Percentiles rank a stretch among this genome's conserved stretches.
phyloP scores from a whole-genome alignment of 2,888 invertebrate genomes.

The Coelopa pilipes region DNA sequence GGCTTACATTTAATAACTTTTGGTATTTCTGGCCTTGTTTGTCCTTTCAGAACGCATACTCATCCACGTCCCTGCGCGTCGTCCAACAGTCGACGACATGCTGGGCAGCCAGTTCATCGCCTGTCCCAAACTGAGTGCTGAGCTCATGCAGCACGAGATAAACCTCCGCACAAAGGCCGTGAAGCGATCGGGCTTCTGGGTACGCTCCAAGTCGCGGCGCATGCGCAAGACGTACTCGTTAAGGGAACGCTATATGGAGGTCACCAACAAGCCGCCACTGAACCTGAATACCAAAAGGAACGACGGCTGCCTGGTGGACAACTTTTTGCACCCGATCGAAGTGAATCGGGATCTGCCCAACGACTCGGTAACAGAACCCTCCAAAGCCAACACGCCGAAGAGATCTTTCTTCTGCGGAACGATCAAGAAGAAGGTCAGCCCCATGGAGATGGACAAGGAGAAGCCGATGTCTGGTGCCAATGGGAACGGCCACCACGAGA shows the following conservation, averaged over 20 bases:
- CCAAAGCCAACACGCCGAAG: conserved; percentile 54
- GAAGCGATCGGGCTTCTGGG: conserved; percentile 64
- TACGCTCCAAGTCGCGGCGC: conserved; percentile 62
- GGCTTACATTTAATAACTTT: neutral
- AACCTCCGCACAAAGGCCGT: conserved; percentile 59
- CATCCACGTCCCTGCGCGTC: conserved; percentile 67
- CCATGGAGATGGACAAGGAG: conserved; percentile 62
- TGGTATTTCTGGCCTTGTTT: neutral
- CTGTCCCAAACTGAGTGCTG: conserved; percentile 61
- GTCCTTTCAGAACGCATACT: conserved; percentile 67
- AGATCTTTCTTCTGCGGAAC: conserved; percentile 63
- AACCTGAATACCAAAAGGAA: conserved; percentile 65
- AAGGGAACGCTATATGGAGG: conserved; percentile 63
- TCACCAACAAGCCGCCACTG: conserved; percentile 62
- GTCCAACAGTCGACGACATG: conserved; percentile 68
- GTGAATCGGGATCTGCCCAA: conserved; percentile 49
- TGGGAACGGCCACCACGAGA: conserved; percentile 40
- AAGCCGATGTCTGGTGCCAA: conserved; percentile 57
- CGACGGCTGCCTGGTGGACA: conserved; percentile 63
- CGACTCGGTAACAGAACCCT: conserved; percentile 46
- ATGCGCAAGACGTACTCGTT: conserved; percentile 62
- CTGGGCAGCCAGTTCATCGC: conserved; percentile 71
- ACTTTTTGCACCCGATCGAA: conserved; percentile 65
- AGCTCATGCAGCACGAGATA: conserved; percentile 64
- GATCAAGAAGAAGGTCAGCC: conserved; percentile 65